Conservation (phyloP, 2,113 vertebrate genomes). For the Daubentonia madagascariensis region DNA sequence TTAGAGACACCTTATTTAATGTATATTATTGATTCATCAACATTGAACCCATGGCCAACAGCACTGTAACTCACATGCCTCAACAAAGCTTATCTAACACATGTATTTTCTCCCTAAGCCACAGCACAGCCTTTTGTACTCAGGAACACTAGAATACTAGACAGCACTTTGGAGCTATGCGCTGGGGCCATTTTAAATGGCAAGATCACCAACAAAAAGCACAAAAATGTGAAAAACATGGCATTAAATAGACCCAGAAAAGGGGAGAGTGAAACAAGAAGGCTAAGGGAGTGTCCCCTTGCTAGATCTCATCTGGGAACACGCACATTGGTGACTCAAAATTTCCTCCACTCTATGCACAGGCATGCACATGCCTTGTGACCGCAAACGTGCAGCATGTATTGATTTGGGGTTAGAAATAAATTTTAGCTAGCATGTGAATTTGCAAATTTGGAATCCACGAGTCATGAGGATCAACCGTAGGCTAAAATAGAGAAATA, state of each 20-base stretch:
- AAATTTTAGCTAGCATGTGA: neutral
- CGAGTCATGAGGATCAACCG: neutral
- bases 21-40: neutral
- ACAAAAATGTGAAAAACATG: neutral
- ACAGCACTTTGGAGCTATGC: too few relatives aligned
- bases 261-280: neutral
- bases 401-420: neutral
- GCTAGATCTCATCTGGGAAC: neutral
- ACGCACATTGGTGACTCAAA: too few relatives aligned
- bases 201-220: neutral
- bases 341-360: neutral
- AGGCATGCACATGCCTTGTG: too few relatives aligned
- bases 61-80: neutral
- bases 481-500: neutral
- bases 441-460: neutral
- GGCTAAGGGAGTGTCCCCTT: neutral
- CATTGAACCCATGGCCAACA: too few relatives aligned
- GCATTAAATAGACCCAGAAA: neutral
- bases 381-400: neutral
- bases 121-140: neutral
- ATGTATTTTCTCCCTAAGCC: neutral
- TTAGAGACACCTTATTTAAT: neutral
- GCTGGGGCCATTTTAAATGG: neutral
- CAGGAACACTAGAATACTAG: neutral
- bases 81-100: neutral